phyloP scores from a whole-genome alignment of 2,113 vertebrate species.

The Scytalopus superciliaris region DNA sequence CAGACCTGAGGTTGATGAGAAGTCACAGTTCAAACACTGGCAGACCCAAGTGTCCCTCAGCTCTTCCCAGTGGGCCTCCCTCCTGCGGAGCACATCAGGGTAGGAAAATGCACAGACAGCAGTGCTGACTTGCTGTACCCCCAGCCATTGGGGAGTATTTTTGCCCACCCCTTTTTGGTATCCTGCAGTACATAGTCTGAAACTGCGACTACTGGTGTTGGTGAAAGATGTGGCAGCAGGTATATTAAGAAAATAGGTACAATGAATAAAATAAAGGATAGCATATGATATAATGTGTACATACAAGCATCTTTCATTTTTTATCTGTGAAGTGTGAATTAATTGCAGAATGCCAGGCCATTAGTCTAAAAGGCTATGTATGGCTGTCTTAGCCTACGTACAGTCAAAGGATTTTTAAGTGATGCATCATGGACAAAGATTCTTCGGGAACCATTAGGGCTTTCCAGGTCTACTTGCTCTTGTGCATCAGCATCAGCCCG shows the following conservation, averaged over 20 bases:
- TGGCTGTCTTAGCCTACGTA: slow-evolving; percentile 25
- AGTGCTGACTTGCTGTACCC: background rate
- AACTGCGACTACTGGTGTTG: slow-evolving; percentile 16
- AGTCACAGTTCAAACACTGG: background rate
- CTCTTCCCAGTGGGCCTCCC: background rate
- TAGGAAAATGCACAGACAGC: background rate
- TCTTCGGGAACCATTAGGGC: background rate
- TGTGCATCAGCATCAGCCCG: background rate
- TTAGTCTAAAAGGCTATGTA: slow-evolving; percentile 70
- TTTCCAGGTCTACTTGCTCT: background rate
- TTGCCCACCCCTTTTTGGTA: slow-evolving; percentile 53
- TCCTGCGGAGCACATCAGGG: background rate
- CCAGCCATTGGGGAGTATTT: background rate
- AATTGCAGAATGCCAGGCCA: slow-evolving; percentile 67
- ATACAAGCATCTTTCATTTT: slow-evolving; percentile 70
- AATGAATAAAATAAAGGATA: slow-evolving; percentile 76
- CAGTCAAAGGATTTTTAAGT: slow-evolving; percentile 29
- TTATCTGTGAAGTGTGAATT: slow-evolving; percentile 69
- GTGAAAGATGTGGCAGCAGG: slow-evolving; percentile 53
- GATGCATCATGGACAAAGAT: background rate
- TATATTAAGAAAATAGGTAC: slow-evolving; percentile 74
- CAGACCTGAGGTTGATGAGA: slow-evolving; percentile 15
- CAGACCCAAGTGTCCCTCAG: background rate
- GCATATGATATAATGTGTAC: slow-evolving; percentile 75
- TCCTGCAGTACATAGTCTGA: slow-evolving; percentile 50